phyloP scores from a whole-genome alignment of 2,888 invertebrate species.

The Conops quadrifasciatus region DNA sequence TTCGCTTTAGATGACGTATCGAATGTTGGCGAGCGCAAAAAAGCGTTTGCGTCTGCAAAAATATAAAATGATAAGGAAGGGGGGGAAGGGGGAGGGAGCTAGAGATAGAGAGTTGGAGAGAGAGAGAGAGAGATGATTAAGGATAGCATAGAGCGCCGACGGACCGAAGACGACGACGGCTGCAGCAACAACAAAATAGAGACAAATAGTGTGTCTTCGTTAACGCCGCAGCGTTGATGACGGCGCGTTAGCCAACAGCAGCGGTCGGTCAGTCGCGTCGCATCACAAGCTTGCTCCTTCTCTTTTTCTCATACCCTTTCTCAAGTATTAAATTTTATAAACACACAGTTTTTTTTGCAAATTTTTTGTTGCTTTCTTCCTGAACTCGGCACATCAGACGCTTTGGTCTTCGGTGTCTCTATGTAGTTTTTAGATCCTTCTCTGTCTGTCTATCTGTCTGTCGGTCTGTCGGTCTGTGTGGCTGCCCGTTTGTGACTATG shows the following conservation, averaged over 20 bases:
- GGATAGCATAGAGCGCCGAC: no score
- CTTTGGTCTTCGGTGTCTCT: neutral
- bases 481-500: neutral
- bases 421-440: neutral
- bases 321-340: neutral
- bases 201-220: neutral
- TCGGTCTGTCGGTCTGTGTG: no score
- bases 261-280: neutral
- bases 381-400: conserved; percentile 3
- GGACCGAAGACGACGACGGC: neutral
- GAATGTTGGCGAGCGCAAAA: conserved; percentile 30
- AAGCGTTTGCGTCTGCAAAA: conserved; percentile 6
- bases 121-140: neutral
- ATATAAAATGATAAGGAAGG: neutral
- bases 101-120: neutral
- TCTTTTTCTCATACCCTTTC: neutral
- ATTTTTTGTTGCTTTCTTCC: neutral
- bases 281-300: neutral
- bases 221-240: conserved; percentile 1
- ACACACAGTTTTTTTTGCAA: no score
- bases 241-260: neutral
- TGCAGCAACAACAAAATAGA: neutral
- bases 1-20: conserved; percentile 45
- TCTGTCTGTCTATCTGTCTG: conserved; percentile 4
- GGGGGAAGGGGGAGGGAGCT: neutral